Percentiles rank a stretch among this genome's conserved stretches.
phyloP scores from a whole-genome alignment of 2,888 invertebrate species.

The Lasioglossum zephyrum region DNA sequence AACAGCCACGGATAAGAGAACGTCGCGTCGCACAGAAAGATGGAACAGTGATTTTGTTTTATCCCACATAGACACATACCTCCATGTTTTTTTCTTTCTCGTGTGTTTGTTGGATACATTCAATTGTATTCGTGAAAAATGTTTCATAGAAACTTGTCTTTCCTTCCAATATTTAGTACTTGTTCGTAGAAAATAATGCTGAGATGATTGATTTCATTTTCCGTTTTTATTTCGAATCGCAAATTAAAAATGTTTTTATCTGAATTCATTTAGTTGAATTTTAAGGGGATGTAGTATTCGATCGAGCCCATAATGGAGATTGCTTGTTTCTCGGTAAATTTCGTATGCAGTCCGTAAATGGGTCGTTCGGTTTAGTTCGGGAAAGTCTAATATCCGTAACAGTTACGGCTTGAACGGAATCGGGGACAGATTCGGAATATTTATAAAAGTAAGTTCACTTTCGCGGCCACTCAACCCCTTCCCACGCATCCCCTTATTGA shows the following conservation, averaged over 20 bases:
- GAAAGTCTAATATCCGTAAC: not conserved
- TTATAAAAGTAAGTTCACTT: constrained; percentile 15
- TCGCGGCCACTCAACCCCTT: constrained; percentile 7
- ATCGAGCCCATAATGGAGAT: not conserved
- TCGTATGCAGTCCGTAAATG: not conserved
- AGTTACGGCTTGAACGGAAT: not conserved
- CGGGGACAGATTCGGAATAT: not conserved
- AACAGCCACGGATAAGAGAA: not conserved
- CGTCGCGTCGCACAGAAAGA: not conserved
- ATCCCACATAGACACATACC: not conserved
- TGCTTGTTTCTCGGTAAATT: not conserved
- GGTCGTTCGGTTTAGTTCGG: not conserved
- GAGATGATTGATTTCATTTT: too few relatives aligned
- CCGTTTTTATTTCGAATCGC: too few relatives aligned
- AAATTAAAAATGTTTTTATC: too few relatives aligned
- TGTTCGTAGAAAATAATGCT: too few relatives aligned
- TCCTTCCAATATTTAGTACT: too few relatives aligned
- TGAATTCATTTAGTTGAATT: too few relatives aligned
- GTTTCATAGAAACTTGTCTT: too few relatives aligned
- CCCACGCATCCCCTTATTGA: not conserved
- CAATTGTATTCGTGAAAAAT: not conserved
- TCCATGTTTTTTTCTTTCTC: not conserved
- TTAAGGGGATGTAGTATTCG: too few relatives aligned
- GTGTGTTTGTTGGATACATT: not conserved
- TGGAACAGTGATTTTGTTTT: not conserved